A percentile compares a stretch with the other conserved stretches of the same genome.
These are phyloP conservation scores for Clivina fossor DNA, from an alignment of 2,888 invertebrate species.

Conservation along the genomic window DNA sequence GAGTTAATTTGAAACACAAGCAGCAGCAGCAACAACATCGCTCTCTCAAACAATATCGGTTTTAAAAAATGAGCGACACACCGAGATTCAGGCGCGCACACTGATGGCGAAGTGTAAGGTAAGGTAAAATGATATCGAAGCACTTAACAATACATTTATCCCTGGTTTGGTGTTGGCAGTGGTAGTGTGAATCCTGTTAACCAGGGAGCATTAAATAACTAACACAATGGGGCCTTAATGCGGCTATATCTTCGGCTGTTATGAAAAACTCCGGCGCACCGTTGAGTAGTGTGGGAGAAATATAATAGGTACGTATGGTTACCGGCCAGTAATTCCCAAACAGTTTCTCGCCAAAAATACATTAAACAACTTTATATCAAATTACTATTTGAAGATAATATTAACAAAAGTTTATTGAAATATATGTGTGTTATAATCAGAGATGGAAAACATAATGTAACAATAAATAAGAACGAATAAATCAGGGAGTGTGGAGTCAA, in stretches of 20 bases:
- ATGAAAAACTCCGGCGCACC: constrained; percentile 49
- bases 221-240: constrained; percentile 53
- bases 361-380: background rate
- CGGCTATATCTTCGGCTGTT: constrained; percentile 52
- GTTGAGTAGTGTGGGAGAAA: constrained; percentile 55
- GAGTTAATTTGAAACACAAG: too few relatives aligned
- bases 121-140: constrained; percentile 52
- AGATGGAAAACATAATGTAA: too few relatives aligned
- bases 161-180: constrained; percentile 47
- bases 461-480: too few relatives aligned
- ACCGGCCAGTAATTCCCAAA: constrained; percentile 44
- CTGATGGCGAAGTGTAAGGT: constrained; percentile 48
- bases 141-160: constrained; percentile 52
- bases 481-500: too few relatives aligned
- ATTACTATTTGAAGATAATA: background rate
- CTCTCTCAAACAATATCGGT: too few relatives aligned
- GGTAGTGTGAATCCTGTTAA: constrained; percentile 51
- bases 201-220: constrained; percentile 52
- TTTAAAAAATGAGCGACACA: constrained; percentile 25
- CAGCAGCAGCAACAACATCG: too few relatives aligned
- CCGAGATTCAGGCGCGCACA: constrained; percentile 45
- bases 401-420: too few relatives aligned
- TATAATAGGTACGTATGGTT: constrained; percentile 51
- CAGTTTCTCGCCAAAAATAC: background rate
- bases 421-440: too few relatives aligned